Evolutionary conservation across 2,797 vertebrate genomes (phyloP), one percentile per base, ranked within the genome.

Genomic region (Bradypus variegatus): DNA sequence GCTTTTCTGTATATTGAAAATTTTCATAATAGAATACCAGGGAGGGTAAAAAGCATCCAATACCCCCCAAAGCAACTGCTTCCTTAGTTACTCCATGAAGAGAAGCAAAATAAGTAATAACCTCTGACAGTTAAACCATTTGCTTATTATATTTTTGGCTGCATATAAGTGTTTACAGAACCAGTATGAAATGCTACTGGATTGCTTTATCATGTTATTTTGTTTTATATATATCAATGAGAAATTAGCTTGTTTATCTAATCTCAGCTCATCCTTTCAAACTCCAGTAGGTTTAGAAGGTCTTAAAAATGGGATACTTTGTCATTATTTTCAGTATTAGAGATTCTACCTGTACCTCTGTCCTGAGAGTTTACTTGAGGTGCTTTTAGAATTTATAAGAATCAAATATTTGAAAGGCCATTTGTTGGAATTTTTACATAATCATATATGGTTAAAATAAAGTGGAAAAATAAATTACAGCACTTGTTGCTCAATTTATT

Each of bases 361-460:
- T 77, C 78, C 58, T 88, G 33, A 93, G 36, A 60, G 41, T 91
- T 73, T 77, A 69, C 31, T 65, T 88, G 31, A 81, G 16, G 23
- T 84, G 88, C 50, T 88, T 62, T 41, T 58, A 69, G 11, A 75
- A 76, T 72, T 94, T 88, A 62, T 92, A 82, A 82, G 70, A 92
- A 70, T 77, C 18, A 36, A 75, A 8, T 83, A 75, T 83, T 58
- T 90, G 38, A 78, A 87, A 81, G 38, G 25, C 45, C 38, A 50
- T 41, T 80, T 88, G 23, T 62, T 58, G 67, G 60, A 83, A 55
- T 89, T 91, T 80, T 45, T 50, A 0, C 78, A 60, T 92, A 91
- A 91, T 79, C 50, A 50, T 55, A 45, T 86, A 55, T 64, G 79
- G 58, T 72, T 87, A 93, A 91, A 91, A 86, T 90, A 27, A 94